Percentiles rank a stretch among this genome's conserved stretches.
Evolutionary conservation across 2,113 vertebrate genomes (phyloP).

Genomic region (Pseudopodoces humilis): DNA sequence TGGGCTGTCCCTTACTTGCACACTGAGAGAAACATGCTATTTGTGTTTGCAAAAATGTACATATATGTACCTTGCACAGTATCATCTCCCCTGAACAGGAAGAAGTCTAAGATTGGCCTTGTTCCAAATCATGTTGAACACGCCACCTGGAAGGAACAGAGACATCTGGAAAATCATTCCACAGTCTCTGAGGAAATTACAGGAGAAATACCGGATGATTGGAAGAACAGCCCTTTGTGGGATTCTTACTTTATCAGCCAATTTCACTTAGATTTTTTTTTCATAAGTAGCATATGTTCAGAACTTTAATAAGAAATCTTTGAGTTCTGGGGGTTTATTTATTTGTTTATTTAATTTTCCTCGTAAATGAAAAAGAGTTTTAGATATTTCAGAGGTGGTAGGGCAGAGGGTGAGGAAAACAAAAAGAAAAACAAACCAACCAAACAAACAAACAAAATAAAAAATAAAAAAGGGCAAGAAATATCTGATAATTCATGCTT

Average conservation of each 20-base stretch:
- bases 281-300: slow-evolving; percentile 67
- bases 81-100: background rate
- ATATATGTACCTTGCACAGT: background rate
- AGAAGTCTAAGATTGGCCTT: slow-evolving; percentile 46
- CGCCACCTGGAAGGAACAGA: slow-evolving; percentile 66
- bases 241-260: slow-evolving; percentile 68
- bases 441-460: too few relatives aligned
- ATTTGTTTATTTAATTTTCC: slow-evolving; percentile 64
- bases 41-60: background rate
- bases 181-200: slow-evolving; percentile 71
- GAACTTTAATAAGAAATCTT: slow-evolving; percentile 65
- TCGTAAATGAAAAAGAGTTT: background rate
- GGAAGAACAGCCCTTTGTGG: slow-evolving; percentile 66
- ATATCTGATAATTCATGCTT: fast-evolving
- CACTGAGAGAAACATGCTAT: background rate
- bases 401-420: background rate
- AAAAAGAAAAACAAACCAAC: background rate
- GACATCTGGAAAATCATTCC: slow-evolving; percentile 75
- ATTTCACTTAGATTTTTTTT: slow-evolving; percentile 57
- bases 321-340: slow-evolving; percentile 43
- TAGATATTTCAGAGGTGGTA: background rate
- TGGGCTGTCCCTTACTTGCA: background rate
- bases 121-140: slow-evolving; percentile 70
- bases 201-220: slow-evolving; percentile 68
- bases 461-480: background rate